Conservation (phyloP, 2,797 vertebrate genomes). For the Hipposideros larvatus region DNA sequence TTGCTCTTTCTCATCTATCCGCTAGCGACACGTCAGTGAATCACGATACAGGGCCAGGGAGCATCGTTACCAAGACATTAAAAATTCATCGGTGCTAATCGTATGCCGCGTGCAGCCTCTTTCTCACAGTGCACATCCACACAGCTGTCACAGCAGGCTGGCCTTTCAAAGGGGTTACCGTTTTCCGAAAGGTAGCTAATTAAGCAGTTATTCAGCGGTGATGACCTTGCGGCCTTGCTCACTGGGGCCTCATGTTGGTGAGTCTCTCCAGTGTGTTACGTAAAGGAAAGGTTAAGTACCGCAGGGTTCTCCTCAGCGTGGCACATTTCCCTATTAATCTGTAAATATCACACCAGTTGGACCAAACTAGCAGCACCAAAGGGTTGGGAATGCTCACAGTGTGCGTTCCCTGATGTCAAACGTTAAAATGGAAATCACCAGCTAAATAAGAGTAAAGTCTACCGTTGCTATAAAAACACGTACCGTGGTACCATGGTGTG, state of each 20-base stretch:
- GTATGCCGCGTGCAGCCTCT: neutral
- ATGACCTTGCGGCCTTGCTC: conserved; percentile 72
- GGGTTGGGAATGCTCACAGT: neutral
- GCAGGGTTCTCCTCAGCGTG: neutral
- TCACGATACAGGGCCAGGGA: neutral
- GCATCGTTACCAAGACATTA: conserved; percentile 64
- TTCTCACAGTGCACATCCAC: neutral
- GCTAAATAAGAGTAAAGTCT: neutral
- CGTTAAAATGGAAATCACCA: neutral
- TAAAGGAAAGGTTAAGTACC: conserved; percentile 66
- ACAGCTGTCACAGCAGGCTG: conserved; percentile 42
- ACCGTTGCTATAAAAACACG: accelerated
- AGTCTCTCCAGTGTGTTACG: conserved; percentile 24
- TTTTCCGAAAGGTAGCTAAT: conserved; percentile 75
- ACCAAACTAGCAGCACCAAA: neutral
- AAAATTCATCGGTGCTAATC: neutral
- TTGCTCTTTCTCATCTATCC: neutral
- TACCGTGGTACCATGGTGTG: accelerated
- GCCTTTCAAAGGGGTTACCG: conserved; percentile 43
- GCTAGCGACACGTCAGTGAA: neutral
- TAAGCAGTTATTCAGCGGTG: conserved; percentile 67
- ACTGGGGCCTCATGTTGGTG: neutral
- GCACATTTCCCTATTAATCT: conserved; percentile 12
- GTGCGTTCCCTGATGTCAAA: neutral
- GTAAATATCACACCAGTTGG: conserved; percentile 52